A percentile compares a stretch with the other conserved stretches of the same genome.
phyloP scores from a whole-genome alignment of 1,140 invertebrate genomes.

The Orussus abietinus region DNA sequence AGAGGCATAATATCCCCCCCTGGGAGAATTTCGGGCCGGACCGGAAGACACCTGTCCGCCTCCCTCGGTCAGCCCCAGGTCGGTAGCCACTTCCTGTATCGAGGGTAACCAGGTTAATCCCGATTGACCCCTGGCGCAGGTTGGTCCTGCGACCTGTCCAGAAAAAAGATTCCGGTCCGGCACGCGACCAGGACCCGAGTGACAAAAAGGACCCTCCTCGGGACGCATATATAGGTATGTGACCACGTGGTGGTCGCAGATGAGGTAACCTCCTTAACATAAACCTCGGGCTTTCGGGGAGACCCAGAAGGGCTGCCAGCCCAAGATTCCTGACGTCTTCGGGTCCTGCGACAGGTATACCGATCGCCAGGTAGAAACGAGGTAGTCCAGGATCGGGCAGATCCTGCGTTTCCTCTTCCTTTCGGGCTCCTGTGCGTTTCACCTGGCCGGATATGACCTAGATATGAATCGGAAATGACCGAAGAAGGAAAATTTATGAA shows the following conservation, averaged over 20 bases:
- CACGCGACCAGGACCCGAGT: constrained; percentile 33
- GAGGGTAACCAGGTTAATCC: constrained; percentile 42
- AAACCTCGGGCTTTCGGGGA: background rate
- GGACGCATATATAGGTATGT: background rate
- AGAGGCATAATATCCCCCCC: too few species aligned
- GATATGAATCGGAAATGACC: too few species aligned
- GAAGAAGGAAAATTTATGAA: too few species aligned
- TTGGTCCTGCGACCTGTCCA: constrained; percentile 22
- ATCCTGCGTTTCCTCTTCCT: too few species aligned
- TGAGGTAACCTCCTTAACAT: background rate
- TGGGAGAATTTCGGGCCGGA: too few species aligned
- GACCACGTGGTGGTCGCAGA: background rate
- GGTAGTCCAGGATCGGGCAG: too few species aligned
- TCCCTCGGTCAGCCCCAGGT: background rate
- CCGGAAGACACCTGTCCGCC: constrained; percentile 11
- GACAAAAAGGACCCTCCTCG: background rate
- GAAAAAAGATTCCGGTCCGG: constrained; percentile 35
- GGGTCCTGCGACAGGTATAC: too few species aligned
- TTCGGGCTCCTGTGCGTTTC: too few species aligned
- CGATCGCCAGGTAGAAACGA: too few species aligned
- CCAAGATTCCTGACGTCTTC: too few species aligned
- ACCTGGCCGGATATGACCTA: too few species aligned
- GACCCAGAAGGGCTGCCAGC: background rate
- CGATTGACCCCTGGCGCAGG: constrained; percentile 35
- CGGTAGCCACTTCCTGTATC: constrained; percentile 27